Conservation (phyloP, 2,797 vertebrate genomes). For the Phaenicophaeus curvirostris region DNA sequence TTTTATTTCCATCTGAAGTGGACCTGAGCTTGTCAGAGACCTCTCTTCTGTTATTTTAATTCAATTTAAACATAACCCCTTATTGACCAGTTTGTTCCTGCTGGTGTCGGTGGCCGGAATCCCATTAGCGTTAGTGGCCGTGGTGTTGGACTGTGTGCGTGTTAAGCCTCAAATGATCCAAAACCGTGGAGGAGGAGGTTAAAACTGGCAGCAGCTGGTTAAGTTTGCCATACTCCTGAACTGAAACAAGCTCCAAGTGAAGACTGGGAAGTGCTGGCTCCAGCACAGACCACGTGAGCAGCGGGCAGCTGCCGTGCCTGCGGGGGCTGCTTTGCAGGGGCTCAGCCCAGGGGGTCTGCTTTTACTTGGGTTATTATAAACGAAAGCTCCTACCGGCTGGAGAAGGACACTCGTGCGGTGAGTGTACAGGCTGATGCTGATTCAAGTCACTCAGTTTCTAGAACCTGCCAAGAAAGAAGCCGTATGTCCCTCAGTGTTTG, state of each 20-base stretch:
- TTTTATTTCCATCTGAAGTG: not conserved
- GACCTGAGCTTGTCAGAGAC: not conserved
- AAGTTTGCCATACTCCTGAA: not conserved
- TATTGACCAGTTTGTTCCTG: not conserved
- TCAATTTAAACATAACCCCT: not conserved
- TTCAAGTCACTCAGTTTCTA: too few relatives aligned
- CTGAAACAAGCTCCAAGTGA: not conserved
- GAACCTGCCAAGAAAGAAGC: not conserved
- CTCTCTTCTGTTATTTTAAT: not conserved
- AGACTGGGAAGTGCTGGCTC: too few relatives aligned
- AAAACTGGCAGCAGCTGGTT: not conserved
- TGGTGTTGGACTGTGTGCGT: not conserved
- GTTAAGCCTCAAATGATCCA: not conserved
- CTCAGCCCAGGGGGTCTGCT: too few relatives aligned
- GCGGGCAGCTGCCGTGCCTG: too few relatives aligned
- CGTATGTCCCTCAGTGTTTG: rapidly evolving
- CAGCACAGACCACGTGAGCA: too few relatives aligned
- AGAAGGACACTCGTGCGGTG: too few relatives aligned
- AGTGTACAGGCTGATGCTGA: too few relatives aligned
- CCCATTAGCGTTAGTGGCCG: not conserved
- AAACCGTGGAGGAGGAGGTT: not conserved
- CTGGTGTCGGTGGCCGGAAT: not conserved
- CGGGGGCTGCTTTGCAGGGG: too few relatives aligned
- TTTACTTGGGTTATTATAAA: too few relatives aligned
- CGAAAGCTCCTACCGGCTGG: too few relatives aligned